phyloP scores from a whole-genome alignment of 2,888 invertebrate genomes.

The Epiblema foenella region DNA sequence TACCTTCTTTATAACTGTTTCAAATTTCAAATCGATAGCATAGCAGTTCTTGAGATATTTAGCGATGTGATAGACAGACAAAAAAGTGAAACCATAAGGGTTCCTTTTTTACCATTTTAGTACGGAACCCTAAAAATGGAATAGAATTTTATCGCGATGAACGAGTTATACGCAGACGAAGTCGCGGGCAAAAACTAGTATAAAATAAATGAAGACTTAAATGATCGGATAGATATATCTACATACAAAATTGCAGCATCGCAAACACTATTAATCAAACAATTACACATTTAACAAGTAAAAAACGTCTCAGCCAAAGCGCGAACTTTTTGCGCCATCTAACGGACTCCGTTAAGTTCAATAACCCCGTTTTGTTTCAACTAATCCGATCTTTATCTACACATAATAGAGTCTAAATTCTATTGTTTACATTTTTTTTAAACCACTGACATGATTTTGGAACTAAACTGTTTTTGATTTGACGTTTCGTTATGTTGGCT shows the following conservation, averaged over 20 bases:
- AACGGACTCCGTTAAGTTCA: slow-evolving; percentile 40
- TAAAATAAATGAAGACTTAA: background rate
- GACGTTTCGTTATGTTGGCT: slow-evolving; percentile 37
- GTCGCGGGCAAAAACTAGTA: no score
- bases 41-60: no score
- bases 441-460: slow-evolving; percentile 39
- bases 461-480: slow-evolving; percentile 42
- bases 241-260: slow-evolving; percentile 8
- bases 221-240: background rate
- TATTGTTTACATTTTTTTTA: slow-evolving; percentile 38
- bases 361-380: slow-evolving; percentile 34
- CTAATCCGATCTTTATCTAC: slow-evolving; percentile 36
- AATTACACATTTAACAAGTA: slow-evolving; percentile 36
- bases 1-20: no score
- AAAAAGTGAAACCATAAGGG: no score
- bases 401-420: slow-evolving; percentile 37
- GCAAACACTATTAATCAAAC: slow-evolving; percentile 38
- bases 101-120: no score
- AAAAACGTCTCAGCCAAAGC: slow-evolving; percentile 40
- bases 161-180: no score
- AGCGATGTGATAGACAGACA: no score
- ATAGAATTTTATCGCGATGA: no score
- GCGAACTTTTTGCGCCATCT: slow-evolving; percentile 42
- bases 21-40: no score
- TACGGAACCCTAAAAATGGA: no score